Conservation (phyloP, 2,888 invertebrate genomes). For the Patella pellucida region DNA sequence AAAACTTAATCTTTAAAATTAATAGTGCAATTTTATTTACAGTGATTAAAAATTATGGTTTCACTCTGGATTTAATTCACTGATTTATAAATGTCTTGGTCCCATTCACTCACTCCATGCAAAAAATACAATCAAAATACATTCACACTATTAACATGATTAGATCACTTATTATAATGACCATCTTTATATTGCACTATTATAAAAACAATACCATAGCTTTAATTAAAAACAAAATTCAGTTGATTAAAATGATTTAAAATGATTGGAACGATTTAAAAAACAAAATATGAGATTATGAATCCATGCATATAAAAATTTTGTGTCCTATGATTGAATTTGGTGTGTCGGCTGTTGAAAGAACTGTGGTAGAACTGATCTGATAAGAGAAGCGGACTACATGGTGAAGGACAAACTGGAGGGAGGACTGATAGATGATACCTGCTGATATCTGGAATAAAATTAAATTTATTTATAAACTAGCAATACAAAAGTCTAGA, state of each 20-base stretch:
- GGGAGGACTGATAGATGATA: conserved; percentile 48
- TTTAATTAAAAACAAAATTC: no score
- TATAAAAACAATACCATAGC: not conserved
- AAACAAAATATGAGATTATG: no score
- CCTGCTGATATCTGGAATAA: conserved; percentile 49
- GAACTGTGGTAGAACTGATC: conserved; percentile 44
- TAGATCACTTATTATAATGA: not conserved
- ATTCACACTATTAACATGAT: not conserved
- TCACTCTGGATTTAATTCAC: not conserved
- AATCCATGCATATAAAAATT: no score
- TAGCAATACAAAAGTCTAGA: no score
- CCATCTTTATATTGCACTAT: conserved; percentile 4
- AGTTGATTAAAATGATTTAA: no score
- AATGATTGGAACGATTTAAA: no score
- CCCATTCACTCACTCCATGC: not conserved
- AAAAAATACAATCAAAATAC: not conserved
- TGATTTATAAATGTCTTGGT: not conserved
- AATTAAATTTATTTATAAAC: not conserved
- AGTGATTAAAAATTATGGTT: not conserved
- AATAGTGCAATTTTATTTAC: conserved; percentile 6
- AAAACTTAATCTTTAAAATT: conserved; percentile 10
- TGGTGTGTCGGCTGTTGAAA: conserved; percentile 37
- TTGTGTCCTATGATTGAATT: not conserved
- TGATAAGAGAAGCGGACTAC: conserved; percentile 19
- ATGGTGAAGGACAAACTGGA: conserved; percentile 40